Evolutionary conservation across 2,113 vertebrate genomes (phyloP).

Genomic region (Rhadina sibilatrix): DNA sequence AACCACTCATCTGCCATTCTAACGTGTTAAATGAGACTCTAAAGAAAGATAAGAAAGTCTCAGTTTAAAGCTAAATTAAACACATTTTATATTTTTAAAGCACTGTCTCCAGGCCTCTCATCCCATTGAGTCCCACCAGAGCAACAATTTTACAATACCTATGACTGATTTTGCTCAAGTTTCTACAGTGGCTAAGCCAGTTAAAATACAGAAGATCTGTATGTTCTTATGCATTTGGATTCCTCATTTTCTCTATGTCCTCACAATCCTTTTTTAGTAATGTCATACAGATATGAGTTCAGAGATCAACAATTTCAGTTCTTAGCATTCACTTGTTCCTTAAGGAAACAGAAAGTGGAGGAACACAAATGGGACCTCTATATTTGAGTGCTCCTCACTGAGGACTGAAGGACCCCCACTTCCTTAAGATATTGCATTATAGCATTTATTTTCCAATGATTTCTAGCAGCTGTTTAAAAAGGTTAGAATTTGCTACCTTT

Average conservation of each 20-base stretch:
- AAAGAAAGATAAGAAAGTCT: not conserved
- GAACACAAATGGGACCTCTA: not conserved
- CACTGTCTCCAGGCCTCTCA: not conserved
- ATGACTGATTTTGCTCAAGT: not conserved
- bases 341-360: not conserved
- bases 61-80: not conserved
- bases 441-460: not conserved
- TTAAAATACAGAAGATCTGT: not conserved
- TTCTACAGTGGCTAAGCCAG: not conserved
- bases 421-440: not conserved
- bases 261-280: not conserved
- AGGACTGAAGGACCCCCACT: not conserved
- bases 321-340: not conserved
- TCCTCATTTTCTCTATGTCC: not conserved
- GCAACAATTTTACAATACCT: not conserved
- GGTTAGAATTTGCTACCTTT: not conserved
- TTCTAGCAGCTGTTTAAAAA: not conserved
- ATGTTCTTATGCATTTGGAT: not conserved
- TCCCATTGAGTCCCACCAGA: accelerated
- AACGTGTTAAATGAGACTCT: not conserved
- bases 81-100: not conserved
- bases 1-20: not conserved
- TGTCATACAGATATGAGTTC: not conserved
- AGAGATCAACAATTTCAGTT: not conserved
- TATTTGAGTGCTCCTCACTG: not conserved